Evolutionary conservation across 2,113 vertebrate genomes (phyloP), one percentile per base, ranked within the genome.

Genomic region (Chionodraco myersi): DNA sequence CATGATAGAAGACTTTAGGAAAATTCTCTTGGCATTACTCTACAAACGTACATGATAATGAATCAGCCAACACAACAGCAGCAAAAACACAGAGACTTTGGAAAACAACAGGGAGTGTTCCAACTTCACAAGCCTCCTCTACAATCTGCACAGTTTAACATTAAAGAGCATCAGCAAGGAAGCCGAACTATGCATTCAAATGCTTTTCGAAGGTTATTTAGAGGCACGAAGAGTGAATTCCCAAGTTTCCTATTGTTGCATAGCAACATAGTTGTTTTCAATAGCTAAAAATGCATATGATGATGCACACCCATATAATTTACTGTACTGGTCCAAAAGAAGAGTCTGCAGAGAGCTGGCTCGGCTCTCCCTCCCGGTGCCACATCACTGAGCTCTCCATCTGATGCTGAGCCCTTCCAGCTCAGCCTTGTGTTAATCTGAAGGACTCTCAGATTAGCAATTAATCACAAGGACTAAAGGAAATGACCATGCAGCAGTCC

Each of bases 251-350:
- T 47, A 47, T 58, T 59, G 88, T 86, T 89, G 85, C 88, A 82
- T 87, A 81, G 82, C 85, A 91, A 89, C 88, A 85, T 73, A 79
- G 54, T 67, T 79, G 62, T 64, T 79, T 59, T 80, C 1, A 41
- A 7, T 56, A 48, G 75, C 78, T 85, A 83, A 80, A 90, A 84
- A 74, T 71, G 80, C 72, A 82, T 80, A 56, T 56, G 62, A 77
- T 41, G 62, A 73, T 75, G 79, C 87, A 84, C 82, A 53, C 64
- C 72, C 78, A 56, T 53, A 23, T 52, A 5, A 61, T 81, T 59
- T 53, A 78, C 79, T 80, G 72, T 36, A 58, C 48, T 59, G 69
- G 58, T 71, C 65, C 34, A 61, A 36, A 48, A 30, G 34, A 54
- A 12, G 34, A 57, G 0, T 10, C 23, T 3, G 54, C 30, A 5